A percentile compares a stretch with the other conserved stretches of the same genome.
These are phyloP conservation scores for Sylvia borin DNA, from an alignment of 2,797 vertebrate species.

Conservation along the genomic window DNA sequence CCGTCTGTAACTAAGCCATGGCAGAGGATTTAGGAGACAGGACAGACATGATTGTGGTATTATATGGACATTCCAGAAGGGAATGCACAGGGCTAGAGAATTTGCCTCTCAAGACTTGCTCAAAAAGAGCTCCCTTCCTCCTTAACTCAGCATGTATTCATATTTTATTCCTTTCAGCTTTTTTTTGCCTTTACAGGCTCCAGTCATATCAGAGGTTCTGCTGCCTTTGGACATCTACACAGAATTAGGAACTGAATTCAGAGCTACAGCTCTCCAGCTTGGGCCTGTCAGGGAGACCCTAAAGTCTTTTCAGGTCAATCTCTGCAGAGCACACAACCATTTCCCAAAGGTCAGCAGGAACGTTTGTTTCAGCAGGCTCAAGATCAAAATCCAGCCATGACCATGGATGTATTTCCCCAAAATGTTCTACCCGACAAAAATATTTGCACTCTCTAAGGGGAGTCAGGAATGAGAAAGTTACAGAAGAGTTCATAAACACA, in stretches of 20 bases:
- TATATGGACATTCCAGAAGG: background rate
- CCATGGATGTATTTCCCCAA: background rate
- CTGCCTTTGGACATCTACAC: background rate
- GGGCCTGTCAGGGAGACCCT: background rate
- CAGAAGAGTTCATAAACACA: background rate
- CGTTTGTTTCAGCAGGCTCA: background rate
- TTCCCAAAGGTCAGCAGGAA: constrained; percentile 15
- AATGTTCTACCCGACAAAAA: constrained; percentile 13
- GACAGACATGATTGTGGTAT: fast-evolving
- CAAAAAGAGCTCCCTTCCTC: background rate
- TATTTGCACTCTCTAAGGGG: constrained; percentile 19
- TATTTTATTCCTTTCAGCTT: background rate
- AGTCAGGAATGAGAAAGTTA: constrained; percentile 18
- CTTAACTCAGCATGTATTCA: background rate
- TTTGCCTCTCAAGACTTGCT: background rate
- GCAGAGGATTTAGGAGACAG: background rate
- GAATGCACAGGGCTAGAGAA: background rate
- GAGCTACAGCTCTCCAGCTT: background rate
- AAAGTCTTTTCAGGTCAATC: background rate
- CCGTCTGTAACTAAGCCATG: background rate
- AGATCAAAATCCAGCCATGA: constrained; percentile 4
- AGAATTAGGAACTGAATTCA: background rate
- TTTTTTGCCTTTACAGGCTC: background rate
- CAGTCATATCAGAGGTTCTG: background rate
- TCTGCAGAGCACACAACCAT: background rate